These are phyloP conservation scores for Turritopsis rubra DNA, from an alignment of 30 jellyfish, hydroid and myxozoan species.

Conservation along the genomic window DNA sequence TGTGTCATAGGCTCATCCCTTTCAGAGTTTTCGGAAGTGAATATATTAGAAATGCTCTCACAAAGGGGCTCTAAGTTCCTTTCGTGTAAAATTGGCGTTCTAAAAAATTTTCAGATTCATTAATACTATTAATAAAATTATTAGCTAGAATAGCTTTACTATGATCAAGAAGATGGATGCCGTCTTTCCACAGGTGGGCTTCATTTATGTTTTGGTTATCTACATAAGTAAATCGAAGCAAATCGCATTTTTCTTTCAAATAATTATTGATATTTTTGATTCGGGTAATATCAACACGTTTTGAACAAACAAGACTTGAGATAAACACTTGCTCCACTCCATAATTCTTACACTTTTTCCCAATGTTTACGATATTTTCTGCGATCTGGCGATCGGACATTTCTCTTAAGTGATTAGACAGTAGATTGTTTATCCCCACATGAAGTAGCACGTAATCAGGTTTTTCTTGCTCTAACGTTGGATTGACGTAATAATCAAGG, in stretches of 20 bases:
- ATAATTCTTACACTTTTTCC: not conserved
- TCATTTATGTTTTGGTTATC: not conserved
- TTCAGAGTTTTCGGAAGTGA: too few relatives aligned
- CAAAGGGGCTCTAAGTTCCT: too few relatives aligned
- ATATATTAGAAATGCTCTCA: too few relatives aligned
- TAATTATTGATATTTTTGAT: too few relatives aligned
- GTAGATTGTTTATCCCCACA: not conserved
- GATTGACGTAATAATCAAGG: slow-evolving; percentile 4
- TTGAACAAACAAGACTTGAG: too few relatives aligned
- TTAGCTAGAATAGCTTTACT: not conserved
- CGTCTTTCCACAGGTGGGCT: not conserved
- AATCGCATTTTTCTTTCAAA: not conserved
- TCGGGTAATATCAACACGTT: too few relatives aligned
- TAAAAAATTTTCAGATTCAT: too few relatives aligned
- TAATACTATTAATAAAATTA: not conserved
- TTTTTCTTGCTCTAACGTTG: slow-evolving; percentile 6
- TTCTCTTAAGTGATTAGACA: not conserved
- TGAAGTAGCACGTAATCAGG: slow-evolving; percentile 10
- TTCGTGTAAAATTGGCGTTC: too few relatives aligned
- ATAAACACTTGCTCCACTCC: not conserved
- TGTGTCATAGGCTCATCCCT: too few relatives aligned
- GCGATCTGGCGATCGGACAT: not conserved
- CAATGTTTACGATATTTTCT: not conserved
- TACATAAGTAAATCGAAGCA: not conserved
- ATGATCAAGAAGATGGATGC: not conserved